Base-by-base conservation (phyloP, 2,888 invertebrate species). In the Drosophila prolongata region DNA sequence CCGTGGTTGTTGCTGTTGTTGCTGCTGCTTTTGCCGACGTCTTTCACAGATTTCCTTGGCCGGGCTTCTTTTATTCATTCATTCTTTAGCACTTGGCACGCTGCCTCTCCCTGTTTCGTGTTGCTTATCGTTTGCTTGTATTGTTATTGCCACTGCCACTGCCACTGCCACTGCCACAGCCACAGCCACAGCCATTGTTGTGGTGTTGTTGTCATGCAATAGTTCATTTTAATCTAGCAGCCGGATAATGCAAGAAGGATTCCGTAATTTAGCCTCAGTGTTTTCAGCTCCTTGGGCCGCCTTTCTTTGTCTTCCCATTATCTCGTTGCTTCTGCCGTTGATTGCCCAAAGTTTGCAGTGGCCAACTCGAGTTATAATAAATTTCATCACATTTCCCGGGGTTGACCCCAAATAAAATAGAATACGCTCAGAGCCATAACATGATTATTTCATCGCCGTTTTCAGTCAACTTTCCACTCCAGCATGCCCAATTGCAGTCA, bases 201-300 rank as follows among this genome's bases (percentile, higher is more conserved):
- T 8, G 49, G 49, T 67, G 79, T 52, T 71, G 62, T 72, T 82
- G 80, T 57, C 85, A 54, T 80, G 89, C 83, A 85, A 85, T 83
- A 89, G 83, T 87, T 87, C 86, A 89, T 88, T 88, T 86, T 85
- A 87, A 89, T 87, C 89, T 80, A 79, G 81, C 78, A 77, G 88
- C 82, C 75, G 84, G 78, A 88, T 86, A 87, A 84, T 81, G 84
- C 87, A 88, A 81, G 87, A 88, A 83, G 81, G 76, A 86, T 88
- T 88, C 72, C 75, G 85, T 88, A 88, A 86, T 86, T 80, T 86
- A 80, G 71, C 73, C 81, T 67, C 56, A 71, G 42, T 55, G 61
- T 62, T 66, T 71, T 44, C 54, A 60, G 54, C 72, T 54, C 40
- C 46, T 54, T 40, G 38, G 70, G 55, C 52, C 47, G 55, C 58